Evolutionary conservation across 2,797 vertebrate species (phyloP).

Genomic region (Gymnothorax javanicus): DNA sequence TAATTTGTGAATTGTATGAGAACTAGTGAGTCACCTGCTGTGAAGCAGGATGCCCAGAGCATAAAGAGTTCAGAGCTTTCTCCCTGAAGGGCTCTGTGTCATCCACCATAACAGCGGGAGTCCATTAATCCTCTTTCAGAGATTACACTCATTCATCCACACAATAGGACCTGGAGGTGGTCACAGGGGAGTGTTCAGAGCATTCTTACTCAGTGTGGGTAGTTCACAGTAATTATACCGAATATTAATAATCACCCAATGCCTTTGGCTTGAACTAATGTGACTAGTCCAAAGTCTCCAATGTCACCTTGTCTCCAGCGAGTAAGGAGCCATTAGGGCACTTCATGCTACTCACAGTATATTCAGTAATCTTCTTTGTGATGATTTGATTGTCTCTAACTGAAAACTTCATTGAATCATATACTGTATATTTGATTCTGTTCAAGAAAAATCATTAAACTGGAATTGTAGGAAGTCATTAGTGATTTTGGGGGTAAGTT

Average conservation of each 20-base stretch:
- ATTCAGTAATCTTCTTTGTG: not conserved
- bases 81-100: not conserved
- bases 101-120: not conserved
- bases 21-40: constrained; percentile 24
- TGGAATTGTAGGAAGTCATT: too few species aligned
- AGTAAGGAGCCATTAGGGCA: not conserved
- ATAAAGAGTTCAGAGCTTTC: not conserved
- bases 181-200: not conserved
- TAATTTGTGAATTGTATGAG: not conserved
- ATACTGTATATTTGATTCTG: too few species aligned
- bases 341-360: not conserved
- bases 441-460: too few species aligned
- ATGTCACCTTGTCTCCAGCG: constrained; percentile 15
- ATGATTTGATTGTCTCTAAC: not conserved
- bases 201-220: not conserved
- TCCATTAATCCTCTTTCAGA: constrained; percentile 23
- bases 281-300: constrained; percentile 8
- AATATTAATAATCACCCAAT: not conserved
- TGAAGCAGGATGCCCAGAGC: not conserved
- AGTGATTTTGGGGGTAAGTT: not conserved
- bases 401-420: not conserved
- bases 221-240: constrained; percentile 11
- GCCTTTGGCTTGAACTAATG: constrained; percentile 7
- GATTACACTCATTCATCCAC: constrained; percentile 24
- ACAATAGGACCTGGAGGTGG: not conserved